Conservation (phyloP, 2,797 vertebrate genomes). For the Cryptoblepharus egeriae region DNA sequence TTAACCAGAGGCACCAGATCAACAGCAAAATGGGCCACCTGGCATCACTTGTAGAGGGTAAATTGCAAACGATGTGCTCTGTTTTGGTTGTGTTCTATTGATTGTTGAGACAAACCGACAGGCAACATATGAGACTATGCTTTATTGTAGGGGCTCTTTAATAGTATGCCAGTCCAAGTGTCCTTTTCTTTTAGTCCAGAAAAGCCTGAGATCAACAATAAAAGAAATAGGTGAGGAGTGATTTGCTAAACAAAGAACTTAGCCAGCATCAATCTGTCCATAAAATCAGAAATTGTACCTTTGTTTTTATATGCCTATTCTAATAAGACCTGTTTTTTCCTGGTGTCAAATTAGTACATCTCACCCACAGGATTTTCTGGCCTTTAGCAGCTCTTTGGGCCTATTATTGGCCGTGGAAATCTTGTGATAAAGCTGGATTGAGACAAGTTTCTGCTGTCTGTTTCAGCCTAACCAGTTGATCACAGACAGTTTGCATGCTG, state of each 20-base stretch:
- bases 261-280: fast-evolving
- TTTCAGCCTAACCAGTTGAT: not conserved
- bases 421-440: not conserved
- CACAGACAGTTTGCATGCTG: not conserved
- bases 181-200: conserved; percentile 46
- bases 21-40: conserved; percentile 10
- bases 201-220: not conserved
- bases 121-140: not conserved
- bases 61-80: conserved; percentile 18
- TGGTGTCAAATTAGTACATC: not conserved
- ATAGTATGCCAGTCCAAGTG: conserved; percentile 14
- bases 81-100: conserved; percentile 7
- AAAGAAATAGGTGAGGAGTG: not conserved
- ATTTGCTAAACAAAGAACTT: not conserved
- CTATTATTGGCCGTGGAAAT: not conserved
- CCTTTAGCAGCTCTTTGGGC: not conserved
- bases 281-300: fast-evolving
- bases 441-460: not conserved
- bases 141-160: not conserved
- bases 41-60: conserved; percentile 45
- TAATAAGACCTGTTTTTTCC: not conserved
- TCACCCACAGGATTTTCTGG: not conserved
- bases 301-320: not conserved
- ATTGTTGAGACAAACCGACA: conserved; percentile 44
- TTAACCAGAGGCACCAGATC: conserved; percentile 40